Evolutionary conservation across 2,888 invertebrate species (phyloP).

Genomic region (Mythimna impura): DNA sequence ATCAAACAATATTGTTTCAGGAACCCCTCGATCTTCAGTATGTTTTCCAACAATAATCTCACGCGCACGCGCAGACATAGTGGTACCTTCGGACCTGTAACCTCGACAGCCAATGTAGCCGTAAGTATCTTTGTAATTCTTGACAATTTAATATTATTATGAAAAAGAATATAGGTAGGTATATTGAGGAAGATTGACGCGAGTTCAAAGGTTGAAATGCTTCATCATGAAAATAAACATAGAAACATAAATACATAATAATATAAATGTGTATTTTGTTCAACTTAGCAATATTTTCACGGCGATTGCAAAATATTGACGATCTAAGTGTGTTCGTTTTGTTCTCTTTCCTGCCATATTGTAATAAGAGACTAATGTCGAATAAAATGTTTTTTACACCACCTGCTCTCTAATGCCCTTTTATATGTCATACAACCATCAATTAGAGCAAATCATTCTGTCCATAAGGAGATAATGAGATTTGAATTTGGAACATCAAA

Average conservation of each 20-base stretch:
- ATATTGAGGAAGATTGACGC: slow-evolving; percentile 40
- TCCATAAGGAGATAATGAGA: too few species aligned
- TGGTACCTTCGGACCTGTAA: slow-evolving; percentile 95
- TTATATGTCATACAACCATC: too few species aligned
- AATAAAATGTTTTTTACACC: too few species aligned
- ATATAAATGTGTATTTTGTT: background rate
- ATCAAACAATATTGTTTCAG: slow-evolving; percentile 84
- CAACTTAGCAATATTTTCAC: background rate
- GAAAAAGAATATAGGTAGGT: background rate
- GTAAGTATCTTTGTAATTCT: slow-evolving; percentile 47
- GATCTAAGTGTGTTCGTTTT: too few species aligned
- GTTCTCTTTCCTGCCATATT: too few species aligned
- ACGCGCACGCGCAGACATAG: slow-evolving; percentile 96
- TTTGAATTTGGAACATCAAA: too few species aligned
- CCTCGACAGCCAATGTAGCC: slow-evolving; percentile 79
- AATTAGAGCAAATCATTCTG: too few species aligned
- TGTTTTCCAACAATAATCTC: slow-evolving; percentile 92
- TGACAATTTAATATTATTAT: slow-evolving; percentile 4
- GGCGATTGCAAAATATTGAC: background rate
- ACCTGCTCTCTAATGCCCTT: too few species aligned
- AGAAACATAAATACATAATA: background rate
- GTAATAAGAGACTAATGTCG: too few species aligned
- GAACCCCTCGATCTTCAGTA: slow-evolving; percentile 93
- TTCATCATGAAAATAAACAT: background rate
- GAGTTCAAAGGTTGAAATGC: slow-evolving; percentile 18